Evolutionary conservation across 2,888 invertebrate species (phyloP).

Genomic region (Caenorhabditis sinica): DNA sequence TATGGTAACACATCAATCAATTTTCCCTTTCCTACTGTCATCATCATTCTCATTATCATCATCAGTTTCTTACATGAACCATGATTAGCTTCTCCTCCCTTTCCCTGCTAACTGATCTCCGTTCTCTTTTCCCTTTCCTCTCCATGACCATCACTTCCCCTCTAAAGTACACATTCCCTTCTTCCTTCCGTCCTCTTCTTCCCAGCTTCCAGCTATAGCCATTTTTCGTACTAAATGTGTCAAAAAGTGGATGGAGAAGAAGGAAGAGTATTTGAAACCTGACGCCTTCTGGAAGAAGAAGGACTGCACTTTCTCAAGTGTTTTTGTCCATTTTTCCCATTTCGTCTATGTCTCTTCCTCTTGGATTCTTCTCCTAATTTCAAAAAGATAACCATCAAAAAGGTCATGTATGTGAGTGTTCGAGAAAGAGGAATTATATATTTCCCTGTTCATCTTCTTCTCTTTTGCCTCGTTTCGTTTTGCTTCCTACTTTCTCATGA

Average conservation of each 20-base stretch:
- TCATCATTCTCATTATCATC: constrained; percentile 28
- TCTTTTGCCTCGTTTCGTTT: not conserved
- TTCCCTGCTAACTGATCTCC: not conserved
- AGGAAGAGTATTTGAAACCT: too few species aligned
- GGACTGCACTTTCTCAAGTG: constrained; percentile 47
- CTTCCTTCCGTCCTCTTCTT: not conserved
- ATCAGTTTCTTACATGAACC: not conserved
- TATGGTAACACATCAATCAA: constrained; percentile 35
- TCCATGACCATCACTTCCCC: not conserved
- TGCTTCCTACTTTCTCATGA: not conserved
- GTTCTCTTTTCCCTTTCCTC: not conserved
- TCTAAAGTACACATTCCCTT: constrained; percentile 29
- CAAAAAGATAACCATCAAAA: constrained; percentile 57
- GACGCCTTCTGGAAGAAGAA: constrained; percentile 25
- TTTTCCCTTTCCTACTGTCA: not conserved
- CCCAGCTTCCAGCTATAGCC: constrained; percentile 32
- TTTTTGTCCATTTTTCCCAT: constrained; percentile 31
- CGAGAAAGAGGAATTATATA: constrained; percentile 20
- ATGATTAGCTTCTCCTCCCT: not conserved
- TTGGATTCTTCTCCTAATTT: constrained; percentile 6
- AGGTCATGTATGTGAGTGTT: constrained; percentile 32
- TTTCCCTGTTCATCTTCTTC: not conserved
- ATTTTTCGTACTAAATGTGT: constrained; percentile 61
- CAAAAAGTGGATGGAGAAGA: constrained; percentile 25
- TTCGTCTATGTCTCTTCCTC: constrained; percentile 32